phyloP scores from a whole-genome alignment of 2,797 vertebrate species.

The Girardinus metallicus region DNA sequence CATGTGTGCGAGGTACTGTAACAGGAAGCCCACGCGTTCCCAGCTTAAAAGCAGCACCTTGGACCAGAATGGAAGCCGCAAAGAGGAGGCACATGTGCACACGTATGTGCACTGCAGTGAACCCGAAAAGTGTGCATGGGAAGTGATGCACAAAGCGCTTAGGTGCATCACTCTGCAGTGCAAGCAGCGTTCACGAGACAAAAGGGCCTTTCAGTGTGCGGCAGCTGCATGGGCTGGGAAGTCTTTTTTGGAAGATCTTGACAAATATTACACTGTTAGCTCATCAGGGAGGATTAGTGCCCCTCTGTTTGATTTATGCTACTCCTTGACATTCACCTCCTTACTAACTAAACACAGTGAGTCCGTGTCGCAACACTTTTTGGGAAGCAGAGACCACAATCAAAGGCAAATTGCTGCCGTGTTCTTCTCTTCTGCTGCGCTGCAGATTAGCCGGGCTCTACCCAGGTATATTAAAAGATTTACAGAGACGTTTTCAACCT shows the following conservation, averaged over 20 bases:
- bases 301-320: constrained; percentile 65
- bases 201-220: constrained; percentile 73
- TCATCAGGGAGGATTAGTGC: constrained; percentile 39
- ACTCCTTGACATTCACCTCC: constrained; percentile 44
- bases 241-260: constrained; percentile 76
- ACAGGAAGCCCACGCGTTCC: constrained; percentile 18
- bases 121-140: constrained; percentile 18
- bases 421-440: constrained; percentile 1
- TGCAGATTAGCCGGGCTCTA: not conserved
- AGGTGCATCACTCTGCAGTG: constrained; percentile 54
- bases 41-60: not conserved
- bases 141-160: constrained; percentile 45
- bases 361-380: constrained; percentile 32
- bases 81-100: constrained; percentile 37
- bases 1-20: not conserved
- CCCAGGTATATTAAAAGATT: constrained; percentile 2
- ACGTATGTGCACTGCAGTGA: constrained; percentile 24
- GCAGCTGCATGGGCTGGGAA: constrained; percentile 66
- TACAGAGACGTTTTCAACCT: constrained; percentile 14
- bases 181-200: constrained; percentile 71
- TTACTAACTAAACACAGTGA: constrained; percentile 34
- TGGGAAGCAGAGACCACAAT: constrained; percentile 33
- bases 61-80: not conserved
- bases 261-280: constrained; percentile 82
- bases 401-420: constrained; percentile 36